A percentile compares a stretch with the other conserved stretches of the same genome.
These are phyloP conservation scores for Gorsachius magnificus DNA, from an alignment of 2,797 vertebrate species.

Conservation along the genomic window DNA sequence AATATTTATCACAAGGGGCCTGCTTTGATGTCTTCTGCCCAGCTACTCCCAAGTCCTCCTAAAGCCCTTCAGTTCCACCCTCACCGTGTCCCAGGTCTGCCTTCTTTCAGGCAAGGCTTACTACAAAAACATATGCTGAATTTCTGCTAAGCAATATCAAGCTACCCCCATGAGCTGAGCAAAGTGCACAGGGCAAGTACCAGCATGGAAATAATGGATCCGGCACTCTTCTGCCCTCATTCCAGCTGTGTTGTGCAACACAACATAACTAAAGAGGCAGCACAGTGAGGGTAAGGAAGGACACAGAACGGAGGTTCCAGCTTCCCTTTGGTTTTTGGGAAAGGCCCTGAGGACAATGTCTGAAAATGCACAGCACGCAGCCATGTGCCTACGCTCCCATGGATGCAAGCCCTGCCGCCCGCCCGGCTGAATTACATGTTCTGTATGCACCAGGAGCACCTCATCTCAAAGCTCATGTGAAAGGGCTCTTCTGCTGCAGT, in stretches of 20 bases:
- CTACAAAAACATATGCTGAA: not conserved
- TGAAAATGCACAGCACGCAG: not conserved
- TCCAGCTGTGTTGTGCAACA: not conserved
- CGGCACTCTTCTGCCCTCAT: not conserved
- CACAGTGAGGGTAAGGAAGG: not conserved
- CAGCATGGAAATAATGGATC: not conserved
- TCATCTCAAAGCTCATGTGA: rapidly evolving
- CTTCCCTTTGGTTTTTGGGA: not conserved
- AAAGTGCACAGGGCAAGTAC: not conserved
- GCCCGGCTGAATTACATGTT: not conserved
- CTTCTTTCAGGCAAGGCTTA: not conserved
- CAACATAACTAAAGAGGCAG: not conserved
- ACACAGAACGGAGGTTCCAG: not conserved
- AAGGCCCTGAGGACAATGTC: not conserved
- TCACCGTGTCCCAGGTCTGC: not conserved
- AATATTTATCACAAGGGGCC: not conserved
- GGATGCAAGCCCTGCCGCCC: not conserved
- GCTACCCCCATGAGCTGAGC: not conserved
- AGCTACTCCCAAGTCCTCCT: not conserved
- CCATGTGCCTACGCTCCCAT: rapidly evolving
- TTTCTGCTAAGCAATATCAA: not conserved
- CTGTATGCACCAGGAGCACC: rapidly evolving
- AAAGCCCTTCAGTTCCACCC: not conserved
- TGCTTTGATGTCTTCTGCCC: not conserved
- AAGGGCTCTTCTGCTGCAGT: not conserved